Evolutionary conservation across 2,888 invertebrate genomes (phyloP), one percentile per base, ranked within the genome.

Genomic region (Thelaira solivaga): DNA sequence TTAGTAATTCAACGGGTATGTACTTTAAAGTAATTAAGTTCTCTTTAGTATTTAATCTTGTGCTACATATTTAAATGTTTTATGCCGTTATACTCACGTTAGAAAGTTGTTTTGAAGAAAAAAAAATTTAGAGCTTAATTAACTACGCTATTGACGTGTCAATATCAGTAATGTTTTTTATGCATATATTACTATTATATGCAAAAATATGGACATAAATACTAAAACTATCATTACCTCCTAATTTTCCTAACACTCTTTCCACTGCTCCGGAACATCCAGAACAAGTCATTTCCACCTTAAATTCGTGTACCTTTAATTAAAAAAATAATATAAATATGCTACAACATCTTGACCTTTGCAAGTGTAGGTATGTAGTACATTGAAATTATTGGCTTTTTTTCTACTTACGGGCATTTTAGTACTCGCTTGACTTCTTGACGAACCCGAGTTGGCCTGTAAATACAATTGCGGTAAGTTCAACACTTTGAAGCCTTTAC

Each of bases 281-380:
- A 83, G 94, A 96, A 86, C 98, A 98, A 3, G 97, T 96, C 97
- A 98, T 98, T 86, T 93, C 95, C 57, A 98, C 96, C 83, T 93
- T 92, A 89, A 95, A 98, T 88, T 94, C 93, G 85, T 96, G 93
- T 47, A 92, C 90, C 92, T 92, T 85, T 36, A 80, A 65, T 43
- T n/a, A 43, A 51, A 57, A 11, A 29, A 43, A 49, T 4, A 26
- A 29, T 36, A 47, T 45, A 41, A 64, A 36, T 13, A 29, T 39
- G 13, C n/a, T n/a, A 22, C 20, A 36, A 71, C 43, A 18, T 55
- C 62, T 71, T 71, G 43, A 71, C 61, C 51, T 71, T 71, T 62
- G 16, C 13, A 24, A 13, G 10, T 16, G 34, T 31, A 13, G 29
- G 2, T 10, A 10, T 24, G 4, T 5, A 6, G 18, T 16, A 41